Evolutionary conservation across 23 tunicate genomes (phyloP), one percentile per base, ranked within the genome.

Genomic region (Botrylloides violaceus): DNA sequence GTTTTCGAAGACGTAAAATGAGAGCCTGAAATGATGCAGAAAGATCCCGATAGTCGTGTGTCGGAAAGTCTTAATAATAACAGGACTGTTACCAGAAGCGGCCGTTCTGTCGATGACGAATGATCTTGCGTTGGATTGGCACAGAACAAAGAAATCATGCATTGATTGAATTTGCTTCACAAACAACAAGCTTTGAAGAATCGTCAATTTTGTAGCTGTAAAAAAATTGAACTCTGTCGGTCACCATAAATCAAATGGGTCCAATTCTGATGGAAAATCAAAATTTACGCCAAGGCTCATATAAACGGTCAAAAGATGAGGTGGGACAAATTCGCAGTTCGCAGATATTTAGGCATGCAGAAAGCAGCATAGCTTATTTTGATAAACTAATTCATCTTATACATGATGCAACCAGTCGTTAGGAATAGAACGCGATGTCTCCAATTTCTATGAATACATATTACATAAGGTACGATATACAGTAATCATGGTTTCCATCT

Each of bases 81-180:
- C 15, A 43, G 53, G 15, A 43, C 29, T 32, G 56, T 43, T 19
- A 68, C 74, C 74, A 4, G 57, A 6, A n/a, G 26, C 56, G 6
- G 49, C 58, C 25, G 58, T 66, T 59, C 96, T 72, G 34, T 88
- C 81, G 18, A 88, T 76, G 7, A 79, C 76, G 71, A 92, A 81
- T 21, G 88, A 94, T 28, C 76, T 48, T 1, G 94, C 80, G 59
- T 92, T 92, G 2, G 84, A 76, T 34, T 80, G 98, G 72, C 83
- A 76, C 3, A 92, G 65, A 12, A 70, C 86, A 38, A 92, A 92
- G 87, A 92, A 92, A 36, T 73, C 83, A 72, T 85, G 82, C 87
- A 92, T 85, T 24, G 98, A 75, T 76, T 85, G 92, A 24, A 92
- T 56, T 80, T 92, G 98, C 57, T 85, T 85, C 65, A 85, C 71